Evolutionary conservation across 2,113 vertebrate genomes (phyloP).

Genomic region (Labeo catla): DNA sequence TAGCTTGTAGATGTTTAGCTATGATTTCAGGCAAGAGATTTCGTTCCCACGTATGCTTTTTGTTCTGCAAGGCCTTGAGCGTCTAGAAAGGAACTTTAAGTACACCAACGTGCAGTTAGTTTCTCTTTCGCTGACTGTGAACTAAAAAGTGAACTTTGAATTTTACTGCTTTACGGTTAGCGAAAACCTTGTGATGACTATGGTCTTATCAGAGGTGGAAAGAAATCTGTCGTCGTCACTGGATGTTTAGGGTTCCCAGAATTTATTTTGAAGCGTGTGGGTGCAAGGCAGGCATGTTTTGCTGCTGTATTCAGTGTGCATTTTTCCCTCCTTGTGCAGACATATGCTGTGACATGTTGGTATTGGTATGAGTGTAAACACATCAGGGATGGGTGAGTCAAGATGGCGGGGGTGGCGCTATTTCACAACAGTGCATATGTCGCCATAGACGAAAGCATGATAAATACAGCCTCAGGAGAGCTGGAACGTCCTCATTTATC

Average conservation of each 20-base stretch:
- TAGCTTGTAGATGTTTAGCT: neutral
- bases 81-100: neutral
- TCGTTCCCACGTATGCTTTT: neutral
- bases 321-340: slow-evolving; percentile 50
- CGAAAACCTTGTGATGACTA: neutral
- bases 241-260: slow-evolving; percentile 42
- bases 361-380: slow-evolving; percentile 71
- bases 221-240: neutral
- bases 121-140: neutral
- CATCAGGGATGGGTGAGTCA: slow-evolving; percentile 50
- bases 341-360: slow-evolving; percentile 71
- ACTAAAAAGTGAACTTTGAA: slow-evolving; percentile 27
- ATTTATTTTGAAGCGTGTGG: slow-evolving; percentile 41
- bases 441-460: neutral
- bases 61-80: neutral
- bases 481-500: neutral
- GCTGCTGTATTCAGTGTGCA: slow-evolving; percentile 56
- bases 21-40: slow-evolving; percentile 14
- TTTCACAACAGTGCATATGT: slow-evolving; percentile 48
- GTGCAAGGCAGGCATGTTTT: slow-evolving; percentile 44
- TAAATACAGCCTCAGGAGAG: slow-evolving; percentile 19
- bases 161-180: neutral
- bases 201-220: slow-evolving; percentile 39
- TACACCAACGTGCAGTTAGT: neutral
- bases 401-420: slow-evolving; percentile 45